Evolutionary conservation across 2,797 vertebrate genomes (phyloP).

Genomic region (Poeciliopsis paucimaculata): DNA sequence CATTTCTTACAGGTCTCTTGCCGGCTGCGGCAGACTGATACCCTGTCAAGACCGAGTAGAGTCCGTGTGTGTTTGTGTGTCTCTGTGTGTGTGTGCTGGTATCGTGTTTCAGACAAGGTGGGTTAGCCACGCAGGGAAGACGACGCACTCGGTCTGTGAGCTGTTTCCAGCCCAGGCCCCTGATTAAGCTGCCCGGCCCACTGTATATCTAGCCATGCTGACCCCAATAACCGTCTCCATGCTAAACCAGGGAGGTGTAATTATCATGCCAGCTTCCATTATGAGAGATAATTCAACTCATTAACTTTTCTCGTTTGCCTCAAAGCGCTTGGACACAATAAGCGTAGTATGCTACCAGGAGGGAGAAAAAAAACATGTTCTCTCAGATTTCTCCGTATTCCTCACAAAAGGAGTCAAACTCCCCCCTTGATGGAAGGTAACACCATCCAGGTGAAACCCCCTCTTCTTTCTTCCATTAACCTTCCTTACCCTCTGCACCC

Average conservation of each 20-base stretch:
- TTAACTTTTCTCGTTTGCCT: slow-evolving; percentile 42
- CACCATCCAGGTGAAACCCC: slow-evolving; percentile 64
- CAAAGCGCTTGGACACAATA: slow-evolving; percentile 39
- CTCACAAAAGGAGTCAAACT: slow-evolving; percentile 43
- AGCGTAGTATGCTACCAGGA: slow-evolving; percentile 26
- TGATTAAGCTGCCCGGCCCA: slow-evolving; percentile 25
- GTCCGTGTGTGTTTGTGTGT: slow-evolving; percentile 29
- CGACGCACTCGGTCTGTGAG: slow-evolving; percentile 46
- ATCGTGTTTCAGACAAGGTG: slow-evolving; percentile 68
- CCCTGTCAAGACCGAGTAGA: slow-evolving; percentile 54
- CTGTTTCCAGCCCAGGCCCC: slow-evolving; percentile 53
- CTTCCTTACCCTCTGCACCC: slow-evolving; percentile 46
- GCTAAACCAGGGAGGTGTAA: slow-evolving; percentile 33
- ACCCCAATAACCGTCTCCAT: slow-evolving; percentile 53
- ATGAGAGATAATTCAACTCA: slow-evolving; percentile 36
- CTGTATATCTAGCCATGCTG: slow-evolving; percentile 44
- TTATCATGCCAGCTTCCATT: slow-evolving; percentile 35
- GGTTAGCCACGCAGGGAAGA: slow-evolving; percentile 56
- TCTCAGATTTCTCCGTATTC: slow-evolving; percentile 42
- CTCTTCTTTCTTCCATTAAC: slow-evolving; percentile 63
- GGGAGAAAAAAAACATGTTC: slow-evolving; percentile 7
- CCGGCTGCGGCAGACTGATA: slow-evolving; percentile 64
- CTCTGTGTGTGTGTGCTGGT: slow-evolving; percentile 11
- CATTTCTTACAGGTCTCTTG: slow-evolving; percentile 67
- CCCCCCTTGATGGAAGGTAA: slow-evolving; percentile 52